These are phyloP conservation scores for Marasmarcha lunaedactyla DNA, from an alignment of 2,888 invertebrate species.

Conservation along the genomic window DNA sequence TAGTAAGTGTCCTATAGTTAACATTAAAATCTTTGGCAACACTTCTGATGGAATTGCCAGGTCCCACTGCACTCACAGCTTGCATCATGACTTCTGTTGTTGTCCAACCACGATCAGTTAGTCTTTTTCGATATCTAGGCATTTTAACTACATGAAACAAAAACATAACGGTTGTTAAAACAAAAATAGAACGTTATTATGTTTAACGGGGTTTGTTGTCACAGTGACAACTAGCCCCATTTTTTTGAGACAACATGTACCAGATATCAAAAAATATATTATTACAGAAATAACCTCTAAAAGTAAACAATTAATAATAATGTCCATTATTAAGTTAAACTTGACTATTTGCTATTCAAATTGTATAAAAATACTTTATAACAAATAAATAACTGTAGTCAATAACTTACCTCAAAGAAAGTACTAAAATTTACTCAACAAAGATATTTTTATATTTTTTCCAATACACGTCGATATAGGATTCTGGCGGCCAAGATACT, in stretches of 20 bases:
- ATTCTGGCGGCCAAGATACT: background rate
- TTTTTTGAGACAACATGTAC: slow-evolving; percentile 1
- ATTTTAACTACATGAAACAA: background rate
- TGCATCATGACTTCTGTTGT: slow-evolving; percentile 4
- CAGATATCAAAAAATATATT: background rate
- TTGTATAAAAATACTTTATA: too few species aligned
- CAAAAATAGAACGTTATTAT: background rate
- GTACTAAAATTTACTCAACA: background rate
- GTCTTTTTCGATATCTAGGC: slow-evolving; percentile 4
- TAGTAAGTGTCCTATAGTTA: slow-evolving; percentile 3
- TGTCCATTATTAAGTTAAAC: too few species aligned
- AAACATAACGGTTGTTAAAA: too few species aligned
- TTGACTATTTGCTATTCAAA: too few species aligned
- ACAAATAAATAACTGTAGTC: slow-evolving; percentile 1
- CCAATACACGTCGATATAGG: background rate
- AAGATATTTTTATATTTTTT: slow-evolving; percentile 1
- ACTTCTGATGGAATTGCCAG: slow-evolving; percentile 3
- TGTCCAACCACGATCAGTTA: slow-evolving; percentile 1
- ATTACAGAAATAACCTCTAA: background rate
- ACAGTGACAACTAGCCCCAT: slow-evolving; percentile 3
- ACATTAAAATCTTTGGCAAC: slow-evolving; percentile 7
- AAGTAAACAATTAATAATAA: too few species aligned
- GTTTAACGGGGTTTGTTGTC: slow-evolving; percentile 1
- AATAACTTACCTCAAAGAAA: slow-evolving; percentile 1
- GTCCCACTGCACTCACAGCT: slow-evolving; percentile 2